Evolutionary conservation across 2,888 invertebrate species (phyloP).

Genomic region (Pocota personata): DNA sequence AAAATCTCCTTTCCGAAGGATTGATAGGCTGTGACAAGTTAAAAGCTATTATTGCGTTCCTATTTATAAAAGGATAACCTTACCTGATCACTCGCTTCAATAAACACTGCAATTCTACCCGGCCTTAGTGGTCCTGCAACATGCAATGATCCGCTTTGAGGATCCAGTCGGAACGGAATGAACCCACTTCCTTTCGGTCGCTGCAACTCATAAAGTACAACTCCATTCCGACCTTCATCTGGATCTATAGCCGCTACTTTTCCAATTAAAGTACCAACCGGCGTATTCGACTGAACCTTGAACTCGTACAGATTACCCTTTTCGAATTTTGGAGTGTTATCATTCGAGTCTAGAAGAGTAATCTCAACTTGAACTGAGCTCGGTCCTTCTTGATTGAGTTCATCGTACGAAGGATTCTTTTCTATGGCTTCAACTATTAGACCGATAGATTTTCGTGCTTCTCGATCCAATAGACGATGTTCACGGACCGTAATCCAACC

Average conservation of each 20-base stretch:
- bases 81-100: conserved; percentile 90
- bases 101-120: conserved; percentile 91
- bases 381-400: conserved; percentile 78
- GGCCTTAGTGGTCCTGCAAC: conserved; percentile 86
- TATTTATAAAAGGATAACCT: background rate
- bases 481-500: conserved; percentile 94
- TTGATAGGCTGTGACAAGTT: conserved; percentile 86
- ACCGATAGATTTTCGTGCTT: conserved; percentile 88
- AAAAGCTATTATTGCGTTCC: conserved; percentile 67
- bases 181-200: conserved; percentile 87
- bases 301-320: conserved; percentile 93
- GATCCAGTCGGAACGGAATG: conserved; percentile 89
- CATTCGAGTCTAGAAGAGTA: conserved; percentile 93
- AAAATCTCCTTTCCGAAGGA: conserved; percentile 91
- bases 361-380: conserved; percentile 91
- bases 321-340: conserved; percentile 94
- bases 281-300: conserved; percentile 87
- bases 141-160: conserved; percentile 87
- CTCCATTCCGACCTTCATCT: conserved; percentile 88
- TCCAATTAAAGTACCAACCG: conserved; percentile 89
- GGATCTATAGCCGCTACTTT: conserved; percentile 92
- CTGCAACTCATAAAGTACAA: conserved; percentile 89
- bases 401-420: conserved; percentile 86
- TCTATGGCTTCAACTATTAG: conserved; percentile 92
- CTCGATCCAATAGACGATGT: conserved; percentile 90